phyloP scores from a whole-genome alignment of 2,113 vertebrate species.

The Tympanuchus pallidicinctus region DNA sequence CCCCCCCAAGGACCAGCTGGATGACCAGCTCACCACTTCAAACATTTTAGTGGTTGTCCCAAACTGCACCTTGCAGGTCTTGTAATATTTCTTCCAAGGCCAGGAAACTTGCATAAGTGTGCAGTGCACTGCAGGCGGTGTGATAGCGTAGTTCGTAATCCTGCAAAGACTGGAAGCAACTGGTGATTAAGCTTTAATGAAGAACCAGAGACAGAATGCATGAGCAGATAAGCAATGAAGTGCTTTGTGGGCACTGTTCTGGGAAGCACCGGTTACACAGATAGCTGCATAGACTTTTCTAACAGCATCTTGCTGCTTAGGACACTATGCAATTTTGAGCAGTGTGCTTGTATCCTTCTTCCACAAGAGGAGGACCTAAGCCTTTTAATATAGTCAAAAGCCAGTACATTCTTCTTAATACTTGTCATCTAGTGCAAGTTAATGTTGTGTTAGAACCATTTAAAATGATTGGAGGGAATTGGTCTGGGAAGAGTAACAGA shows the following conservation, averaged over 20 bases:
- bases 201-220: rapidly evolving
- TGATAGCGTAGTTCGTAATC: neutral
- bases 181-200: neutral
- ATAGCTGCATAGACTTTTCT: neutral
- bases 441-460: neutral
- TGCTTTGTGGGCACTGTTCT: neutral
- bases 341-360: neutral
- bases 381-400: neutral
- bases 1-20: neutral
- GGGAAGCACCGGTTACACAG: neutral
- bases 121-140: rapidly evolving
- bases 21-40: neutral
- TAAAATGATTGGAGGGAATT: neutral
- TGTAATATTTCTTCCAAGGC: neutral
- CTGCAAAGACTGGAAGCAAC: neutral
- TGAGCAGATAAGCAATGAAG: rapidly evolving
- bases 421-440: neutral
- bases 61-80: neutral
- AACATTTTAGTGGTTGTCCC: neutral
- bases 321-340: too few species aligned
- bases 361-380: neutral
- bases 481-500: neutral
- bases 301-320: neutral
- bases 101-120: rapidly evolving
- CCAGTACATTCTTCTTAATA: rapidly evolving